These are phyloP conservation scores for Petrolisthes manimaculis DNA, from an alignment of 2,888 invertebrate genomes.

Conservation along the genomic window DNA sequence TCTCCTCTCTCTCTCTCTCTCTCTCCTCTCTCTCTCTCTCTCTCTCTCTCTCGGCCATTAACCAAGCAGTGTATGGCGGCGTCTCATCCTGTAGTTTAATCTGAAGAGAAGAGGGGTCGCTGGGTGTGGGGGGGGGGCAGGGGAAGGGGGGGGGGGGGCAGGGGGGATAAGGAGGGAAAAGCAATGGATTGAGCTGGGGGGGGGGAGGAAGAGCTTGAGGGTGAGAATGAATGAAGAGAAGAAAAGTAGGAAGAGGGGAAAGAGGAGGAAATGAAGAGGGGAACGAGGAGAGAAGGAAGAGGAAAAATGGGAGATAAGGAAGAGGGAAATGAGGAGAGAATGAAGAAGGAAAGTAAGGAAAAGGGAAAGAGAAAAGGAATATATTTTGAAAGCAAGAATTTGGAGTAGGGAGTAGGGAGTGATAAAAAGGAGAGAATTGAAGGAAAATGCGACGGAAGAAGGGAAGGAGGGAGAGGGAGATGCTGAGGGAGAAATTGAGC, in stretches of 20 bases:
- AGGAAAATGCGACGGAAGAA: neutral
- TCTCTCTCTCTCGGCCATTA: constrained; percentile 12
- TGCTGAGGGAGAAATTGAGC: too few species aligned
- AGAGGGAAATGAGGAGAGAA: neutral
- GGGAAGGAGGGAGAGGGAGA: neutral
- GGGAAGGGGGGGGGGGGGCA: neutral
- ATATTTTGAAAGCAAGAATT: too few species aligned
- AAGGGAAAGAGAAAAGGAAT: neutral
- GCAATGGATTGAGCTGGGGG: neutral
- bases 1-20: neutral
- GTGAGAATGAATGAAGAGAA: too few species aligned
- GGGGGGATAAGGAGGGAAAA: too few species aligned
- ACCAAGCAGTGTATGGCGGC: constrained; percentile 17
- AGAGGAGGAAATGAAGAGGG: neutral
- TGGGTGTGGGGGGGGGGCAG: neutral
- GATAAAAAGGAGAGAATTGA: neutral
- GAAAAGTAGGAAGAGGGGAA: neutral
- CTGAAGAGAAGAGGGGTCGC: constrained; percentile 11
- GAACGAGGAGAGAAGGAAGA: neutral
- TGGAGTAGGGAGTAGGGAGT: too few species aligned
- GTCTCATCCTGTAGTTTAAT: constrained; percentile 43
- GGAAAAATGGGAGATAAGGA: neutral
- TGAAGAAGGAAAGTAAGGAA: too few species aligned
- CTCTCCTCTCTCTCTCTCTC: neutral
- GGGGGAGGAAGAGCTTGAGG: neutral